Evolutionary conservation across 2,113 vertebrate genomes (phyloP).

Genomic region (Pipra filicauda): DNA sequence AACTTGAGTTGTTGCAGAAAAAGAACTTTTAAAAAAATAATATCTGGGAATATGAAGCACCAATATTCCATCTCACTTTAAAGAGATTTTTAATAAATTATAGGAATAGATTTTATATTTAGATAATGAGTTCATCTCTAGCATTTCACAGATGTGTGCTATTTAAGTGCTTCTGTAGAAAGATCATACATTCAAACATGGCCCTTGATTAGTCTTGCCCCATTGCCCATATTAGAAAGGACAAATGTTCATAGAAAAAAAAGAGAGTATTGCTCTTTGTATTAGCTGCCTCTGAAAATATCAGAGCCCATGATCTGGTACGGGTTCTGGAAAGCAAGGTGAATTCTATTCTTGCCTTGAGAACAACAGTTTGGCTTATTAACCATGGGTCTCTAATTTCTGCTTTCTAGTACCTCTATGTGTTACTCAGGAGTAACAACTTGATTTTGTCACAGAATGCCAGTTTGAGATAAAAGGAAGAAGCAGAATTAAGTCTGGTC

Average conservation of each 20-base stretch:
- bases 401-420: background rate
- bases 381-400: background rate
- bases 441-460: background rate
- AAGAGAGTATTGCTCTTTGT: background rate
- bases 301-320: background rate
- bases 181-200: conserved; percentile 9
- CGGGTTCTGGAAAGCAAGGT: background rate
- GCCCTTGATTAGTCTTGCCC: conserved; percentile 47
- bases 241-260: background rate
- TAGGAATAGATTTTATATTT: conserved; percentile 52
- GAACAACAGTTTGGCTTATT: background rate
- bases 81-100: conserved; percentile 62
- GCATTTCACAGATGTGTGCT: conserved; percentile 58
- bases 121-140: conserved; percentile 54
- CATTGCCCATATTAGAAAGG: conserved; percentile 48
- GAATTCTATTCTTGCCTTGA: background rate
- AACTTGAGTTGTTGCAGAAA: background rate
- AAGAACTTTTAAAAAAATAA: background rate
- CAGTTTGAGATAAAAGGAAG: background rate
- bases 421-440: background rate
- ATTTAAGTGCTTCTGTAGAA: conserved; percentile 59
- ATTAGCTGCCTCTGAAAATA: background rate
- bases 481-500: background rate
- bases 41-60: background rate
- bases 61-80: background rate